Evolutionary conservation across 2,797 vertebrate genomes (phyloP), one percentile per base, ranked within the genome.

Genomic region (Gymnopithys bicolor): DNA sequence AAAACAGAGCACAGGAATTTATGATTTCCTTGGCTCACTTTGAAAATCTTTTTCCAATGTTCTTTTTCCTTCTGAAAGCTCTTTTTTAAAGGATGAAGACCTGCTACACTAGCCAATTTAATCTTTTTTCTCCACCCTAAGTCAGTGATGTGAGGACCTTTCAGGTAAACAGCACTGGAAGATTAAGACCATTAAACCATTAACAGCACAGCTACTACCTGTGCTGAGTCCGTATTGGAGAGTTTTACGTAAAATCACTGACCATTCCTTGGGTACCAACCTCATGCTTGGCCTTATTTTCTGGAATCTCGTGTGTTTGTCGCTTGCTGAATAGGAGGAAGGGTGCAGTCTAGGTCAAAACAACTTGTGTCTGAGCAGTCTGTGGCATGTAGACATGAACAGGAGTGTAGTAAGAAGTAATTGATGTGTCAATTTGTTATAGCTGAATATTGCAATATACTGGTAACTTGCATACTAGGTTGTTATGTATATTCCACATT

Each of bases 1-100:
- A 77, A 95, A 96, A 84, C 10, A 25, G 51, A 67, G 46, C 59
- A 46, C 11, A 56, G 56, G 90, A 90, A 87, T 83, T 93, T 60
- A 67, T 76, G 19, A 87, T 93, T 86, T 82, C 24, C 6, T 8
- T 43, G 24, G 23, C 39, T 79, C 16, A 7, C 35, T 78, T 91
- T 87, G 77, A 91, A 91, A 94, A 67, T 64, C 55, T 70, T 80
- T 82, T 83, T 5, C 56, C 37, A 39, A 3, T 17, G 16, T 5
- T 8, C 5, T 51, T 83, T 58, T 62, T 60, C 28, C 35, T 67
- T 10, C 19, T 62, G 48, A 66, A 69, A 73, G 13, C 22, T 35
- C 28, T 58, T 73, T 41, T 81, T 41, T 66, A 37, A 90, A 78
- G 41, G 70, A 59, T 49, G 52, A 49, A 55, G 33, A 49, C 63